phyloP scores from a whole-genome alignment of 37 sponge, comb jelly and placozoan species.

The Chondrosia reniformis region DNA sequence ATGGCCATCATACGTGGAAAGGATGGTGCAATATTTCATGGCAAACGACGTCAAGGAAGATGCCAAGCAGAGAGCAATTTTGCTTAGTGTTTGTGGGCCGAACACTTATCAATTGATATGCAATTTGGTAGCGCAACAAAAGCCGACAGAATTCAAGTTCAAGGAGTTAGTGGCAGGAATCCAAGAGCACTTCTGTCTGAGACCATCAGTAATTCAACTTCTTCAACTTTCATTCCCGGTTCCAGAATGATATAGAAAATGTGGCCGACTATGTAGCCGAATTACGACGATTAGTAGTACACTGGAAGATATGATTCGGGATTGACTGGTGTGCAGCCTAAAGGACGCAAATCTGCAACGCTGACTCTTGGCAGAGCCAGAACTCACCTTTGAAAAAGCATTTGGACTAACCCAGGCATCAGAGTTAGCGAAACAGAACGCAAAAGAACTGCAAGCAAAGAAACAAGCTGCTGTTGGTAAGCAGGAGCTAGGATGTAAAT shows the following conservation, averaged over 20 bases:
- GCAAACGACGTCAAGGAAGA: background rate
- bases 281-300: background rate
- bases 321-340: background rate
- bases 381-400: background rate
- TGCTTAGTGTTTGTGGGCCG: background rate
- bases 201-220: conserved; percentile 5
- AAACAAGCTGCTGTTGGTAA: no score
- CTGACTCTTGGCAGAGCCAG: background rate
- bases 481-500: no score
- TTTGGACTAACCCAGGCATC: background rate
- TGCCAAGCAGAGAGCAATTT: background rate
- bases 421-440: conserved; percentile 6
- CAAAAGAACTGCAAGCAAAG: background rate
- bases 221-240: conserved; percentile 18
- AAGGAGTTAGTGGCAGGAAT: background rate
- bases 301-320: background rate
- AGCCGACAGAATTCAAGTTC: background rate
- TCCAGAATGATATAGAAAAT: background rate
- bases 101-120: background rate
- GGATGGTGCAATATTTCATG: background rate
- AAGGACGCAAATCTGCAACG: background rate
- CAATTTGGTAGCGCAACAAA: background rate
- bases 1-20: background rate
- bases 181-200: conserved; percentile 1
- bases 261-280: conserved; percentile 15